phyloP scores from a whole-genome alignment of 2,888 invertebrate genomes.

The Machimus atricapillus region DNA sequence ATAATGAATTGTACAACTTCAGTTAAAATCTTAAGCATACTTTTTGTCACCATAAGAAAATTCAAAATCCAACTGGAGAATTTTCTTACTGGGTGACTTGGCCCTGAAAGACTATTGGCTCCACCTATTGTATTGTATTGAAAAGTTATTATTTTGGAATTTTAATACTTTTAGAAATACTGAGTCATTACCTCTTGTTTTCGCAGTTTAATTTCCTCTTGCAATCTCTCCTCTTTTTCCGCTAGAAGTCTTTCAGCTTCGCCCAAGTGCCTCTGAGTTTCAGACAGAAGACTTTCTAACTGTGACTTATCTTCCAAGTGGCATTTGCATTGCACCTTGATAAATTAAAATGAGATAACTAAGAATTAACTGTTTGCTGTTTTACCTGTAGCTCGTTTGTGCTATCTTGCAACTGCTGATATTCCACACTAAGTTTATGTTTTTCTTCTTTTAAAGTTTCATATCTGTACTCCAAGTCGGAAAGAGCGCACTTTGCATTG shows the following conservation, averaged over 20 bases:
- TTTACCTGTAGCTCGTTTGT: conserved; percentile 70
- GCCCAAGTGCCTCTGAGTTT: conserved; percentile 80
- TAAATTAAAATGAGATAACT: neutral
- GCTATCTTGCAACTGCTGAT: conserved; percentile 77
- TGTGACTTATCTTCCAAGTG: conserved; percentile 61
- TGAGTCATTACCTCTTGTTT: conserved; percentile 66
- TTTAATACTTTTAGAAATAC: neutral
- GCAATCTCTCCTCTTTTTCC: conserved; percentile 71
- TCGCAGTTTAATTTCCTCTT: conserved; percentile 70
- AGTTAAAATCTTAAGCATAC: too few species aligned
- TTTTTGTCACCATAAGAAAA: too few species aligned
- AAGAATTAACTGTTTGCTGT: neutral
- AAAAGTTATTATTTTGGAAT: too few species aligned
- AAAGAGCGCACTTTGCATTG: conserved; percentile 85
- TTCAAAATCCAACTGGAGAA: too few species aligned
- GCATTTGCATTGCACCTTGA: conserved; percentile 60
- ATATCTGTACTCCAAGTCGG: conserved; percentile 81
- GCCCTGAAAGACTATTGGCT: too few species aligned
- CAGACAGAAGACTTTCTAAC: conserved; percentile 63
- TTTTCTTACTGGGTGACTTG: too few species aligned
- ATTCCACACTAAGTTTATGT: conserved; percentile 71
- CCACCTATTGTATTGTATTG: too few species aligned
- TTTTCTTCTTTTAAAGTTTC: conserved; percentile 79
- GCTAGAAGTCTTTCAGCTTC: conserved; percentile 74
- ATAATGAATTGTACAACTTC: too few species aligned